phyloP scores from a whole-genome alignment of 2,113 vertebrate species.

The Alouatta palliata region DNA sequence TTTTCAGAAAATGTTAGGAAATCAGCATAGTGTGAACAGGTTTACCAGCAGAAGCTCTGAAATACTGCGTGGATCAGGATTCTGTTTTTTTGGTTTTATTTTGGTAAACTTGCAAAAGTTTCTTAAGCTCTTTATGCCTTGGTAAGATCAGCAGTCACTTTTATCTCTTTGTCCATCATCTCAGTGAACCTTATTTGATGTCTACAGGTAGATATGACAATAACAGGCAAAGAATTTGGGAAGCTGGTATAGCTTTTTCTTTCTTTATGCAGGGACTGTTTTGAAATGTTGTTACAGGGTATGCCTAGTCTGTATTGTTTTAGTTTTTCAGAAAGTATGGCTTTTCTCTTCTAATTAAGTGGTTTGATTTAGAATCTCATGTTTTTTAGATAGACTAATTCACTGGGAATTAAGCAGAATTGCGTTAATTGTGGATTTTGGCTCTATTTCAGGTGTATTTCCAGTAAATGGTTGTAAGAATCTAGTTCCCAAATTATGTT shows the following conservation, averaged over 20 bases:
- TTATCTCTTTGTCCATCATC: background rate
- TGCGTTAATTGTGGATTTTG: background rate
- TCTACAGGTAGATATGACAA: background rate
- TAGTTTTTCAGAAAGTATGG: background rate
- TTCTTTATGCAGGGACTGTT: background rate
- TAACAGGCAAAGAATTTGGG: background rate
- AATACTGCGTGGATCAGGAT: background rate
- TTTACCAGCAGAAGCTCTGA: background rate
- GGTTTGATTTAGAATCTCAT: slow-evolving; percentile 38
- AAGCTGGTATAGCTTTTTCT: background rate
- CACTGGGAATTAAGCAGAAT: slow-evolving; percentile 50
- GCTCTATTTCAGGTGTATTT: slow-evolving; percentile 14
- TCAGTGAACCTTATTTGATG: background rate
- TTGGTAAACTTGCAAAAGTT: background rate
- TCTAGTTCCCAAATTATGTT: background rate
- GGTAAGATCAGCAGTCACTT: background rate
- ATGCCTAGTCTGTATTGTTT: background rate
- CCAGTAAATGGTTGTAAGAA: background rate
- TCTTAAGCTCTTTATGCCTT: background rate
- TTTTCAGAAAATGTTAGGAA: slow-evolving; percentile 12
- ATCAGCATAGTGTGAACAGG: background rate
- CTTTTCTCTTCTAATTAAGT: slow-evolving; percentile 49
- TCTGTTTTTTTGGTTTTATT: background rate
- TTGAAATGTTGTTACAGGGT: background rate
- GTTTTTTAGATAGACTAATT: slow-evolving; percentile 51